A percentile compares a stretch with the other conserved stretches of the same genome.
Conservation (phyloP, 2,113 vertebrate species). For the Brachirus orientalis region DNA sequence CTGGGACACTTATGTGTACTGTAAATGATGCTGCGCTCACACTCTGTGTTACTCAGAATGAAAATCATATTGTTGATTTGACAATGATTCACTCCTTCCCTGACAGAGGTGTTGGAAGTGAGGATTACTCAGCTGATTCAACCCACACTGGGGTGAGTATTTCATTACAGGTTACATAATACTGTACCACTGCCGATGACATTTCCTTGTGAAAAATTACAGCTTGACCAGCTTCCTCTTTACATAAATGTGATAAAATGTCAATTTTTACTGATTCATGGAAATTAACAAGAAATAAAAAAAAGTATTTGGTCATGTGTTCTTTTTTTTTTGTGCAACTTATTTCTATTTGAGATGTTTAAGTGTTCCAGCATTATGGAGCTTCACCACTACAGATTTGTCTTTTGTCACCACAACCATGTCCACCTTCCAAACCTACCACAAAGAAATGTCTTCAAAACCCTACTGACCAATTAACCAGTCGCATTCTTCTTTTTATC, state of each 20-base stretch:
- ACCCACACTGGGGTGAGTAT: conserved; percentile 3
- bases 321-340: too few species aligned
- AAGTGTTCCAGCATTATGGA: too few species aligned
- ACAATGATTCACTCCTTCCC: conserved; percentile 66
- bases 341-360: too few species aligned
- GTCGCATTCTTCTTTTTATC: too few species aligned
- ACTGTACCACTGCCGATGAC: not conserved
- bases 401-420: too few species aligned
- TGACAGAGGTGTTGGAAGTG: conserved; percentile 9
- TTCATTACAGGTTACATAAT: conserved; percentile 4
- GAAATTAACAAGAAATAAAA: not conserved
- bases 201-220: conserved; percentile 25
- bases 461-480: too few species aligned
- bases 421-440: too few species aligned
- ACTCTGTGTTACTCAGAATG: conserved; percentile 39
- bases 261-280: not conserved
- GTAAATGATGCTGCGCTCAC: conserved; percentile 6
- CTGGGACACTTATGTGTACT: not conserved
- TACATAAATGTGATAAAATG: not conserved
- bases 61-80: conserved; percentile 41
- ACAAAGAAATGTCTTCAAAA: too few species aligned
- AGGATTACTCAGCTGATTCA: conserved; percentile 40
- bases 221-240: not conserved
- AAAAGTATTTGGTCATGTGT: too few species aligned
- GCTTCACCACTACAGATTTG: too few species aligned